phyloP scores from a whole-genome alignment of 2,888 invertebrate genomes.

The Podabrus alpinus region DNA sequence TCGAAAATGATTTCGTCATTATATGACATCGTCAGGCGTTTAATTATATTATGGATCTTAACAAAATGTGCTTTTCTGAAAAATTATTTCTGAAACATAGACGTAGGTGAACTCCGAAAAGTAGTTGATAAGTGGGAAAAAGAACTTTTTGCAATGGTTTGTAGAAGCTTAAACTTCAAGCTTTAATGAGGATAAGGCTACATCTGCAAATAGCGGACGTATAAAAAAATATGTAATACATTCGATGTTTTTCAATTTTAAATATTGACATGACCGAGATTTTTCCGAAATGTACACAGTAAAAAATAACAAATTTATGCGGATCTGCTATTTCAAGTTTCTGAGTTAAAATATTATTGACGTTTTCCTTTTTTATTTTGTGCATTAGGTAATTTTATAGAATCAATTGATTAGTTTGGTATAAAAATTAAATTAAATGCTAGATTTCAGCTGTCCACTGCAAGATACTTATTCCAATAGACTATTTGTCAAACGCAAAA shows the following conservation, averaged over 20 bases:
- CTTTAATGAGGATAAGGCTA: neutral
- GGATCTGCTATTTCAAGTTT: neutral
- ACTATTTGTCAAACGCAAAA: slow-evolving; percentile 26
- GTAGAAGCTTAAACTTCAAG: neutral
- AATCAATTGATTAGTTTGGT: neutral
- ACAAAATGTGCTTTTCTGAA: no score
- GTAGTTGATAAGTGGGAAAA: neutral
- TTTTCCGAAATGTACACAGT: neutral
- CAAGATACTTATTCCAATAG: slow-evolving; percentile 27
- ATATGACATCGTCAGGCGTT: no score
- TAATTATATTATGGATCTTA: no score
- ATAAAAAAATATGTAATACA: neutral
- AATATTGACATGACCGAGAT: neutral
- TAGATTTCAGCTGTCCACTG: slow-evolving; percentile 15
- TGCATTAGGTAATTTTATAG: neutral
- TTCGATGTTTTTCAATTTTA: neutral
- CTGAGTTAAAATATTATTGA: neutral
- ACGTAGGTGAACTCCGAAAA: no score
- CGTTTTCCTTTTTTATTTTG: neutral
- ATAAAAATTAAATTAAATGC: slow-evolving; percentile 21
- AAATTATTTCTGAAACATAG: no score
- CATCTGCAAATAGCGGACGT: neutral
- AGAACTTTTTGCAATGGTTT: neutral
- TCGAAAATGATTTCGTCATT: no score
- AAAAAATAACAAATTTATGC: neutral